Evolutionary conservation across 2,888 invertebrate species (phyloP), one percentile per base, ranked within the genome.

Genomic region (Eumacrocentrus americanus): DNA sequence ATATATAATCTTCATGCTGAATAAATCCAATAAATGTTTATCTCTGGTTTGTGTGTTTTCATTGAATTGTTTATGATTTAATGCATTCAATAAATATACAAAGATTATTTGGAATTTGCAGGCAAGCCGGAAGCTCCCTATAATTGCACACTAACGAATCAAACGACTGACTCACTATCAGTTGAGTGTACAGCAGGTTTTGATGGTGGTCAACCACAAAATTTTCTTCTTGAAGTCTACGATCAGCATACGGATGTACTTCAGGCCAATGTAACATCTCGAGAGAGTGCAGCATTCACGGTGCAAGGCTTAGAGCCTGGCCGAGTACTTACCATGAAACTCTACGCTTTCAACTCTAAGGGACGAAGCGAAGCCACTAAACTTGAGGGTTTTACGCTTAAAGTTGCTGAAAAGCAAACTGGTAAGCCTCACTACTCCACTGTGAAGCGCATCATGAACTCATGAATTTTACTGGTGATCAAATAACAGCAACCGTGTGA

Each of bases 301-400:
- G 89, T 94, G 1, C 87, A 87, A 67, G 90, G 89, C 3, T 84
- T 95, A 54, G 90, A 91, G 57, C 87, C 94, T 0, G 94, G 91
- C 4, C 89, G 89, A 71, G 85, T 89, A 12, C 85, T 95, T 67
- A 89, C 89, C 71, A 88, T 95, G 79, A 83, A 89, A 54, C 86
- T 95, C 64, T 94, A 91, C 79, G 90, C 94, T 1, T 88, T 88
- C 61, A 95, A 95, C 79, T 87, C 89, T 4, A 90, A 92, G 73
- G 95, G 95, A 12, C 85, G 89, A 68, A 94, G 94, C 66, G 92
- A 92, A 62, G 81, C 86, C 0, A 86, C 90, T 14, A 78, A 85
- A 55, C 80, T 91, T 11, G 90, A 90, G 75, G 91, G 89, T 40
- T 89, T 88, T 77, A 91, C 91, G 35, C 82, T 90, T 40, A 90